Evolutionary conservation across 2,797 vertebrate species (phyloP).

Genomic region (Scleropages formosus): DNA sequence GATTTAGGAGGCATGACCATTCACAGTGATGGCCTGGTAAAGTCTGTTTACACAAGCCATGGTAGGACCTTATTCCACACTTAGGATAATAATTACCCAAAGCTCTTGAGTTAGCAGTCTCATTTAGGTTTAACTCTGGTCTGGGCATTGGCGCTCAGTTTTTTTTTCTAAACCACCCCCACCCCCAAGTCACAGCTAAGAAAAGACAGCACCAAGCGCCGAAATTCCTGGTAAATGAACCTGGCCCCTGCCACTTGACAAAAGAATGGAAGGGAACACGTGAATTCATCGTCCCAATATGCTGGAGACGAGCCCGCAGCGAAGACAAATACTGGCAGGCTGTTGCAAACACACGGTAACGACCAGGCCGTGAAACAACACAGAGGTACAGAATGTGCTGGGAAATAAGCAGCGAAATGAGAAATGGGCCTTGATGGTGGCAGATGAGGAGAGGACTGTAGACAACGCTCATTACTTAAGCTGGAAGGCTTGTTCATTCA

Average conservation of each 20-base stretch:
- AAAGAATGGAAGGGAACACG: background rate
- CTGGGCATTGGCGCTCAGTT: conserved; percentile 35
- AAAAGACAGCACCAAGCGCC: conserved; percentile 35
- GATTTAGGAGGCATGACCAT: conserved; percentile 43
- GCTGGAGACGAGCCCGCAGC: background rate
- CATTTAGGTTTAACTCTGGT: conserved; percentile 43
- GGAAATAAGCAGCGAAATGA: background rate
- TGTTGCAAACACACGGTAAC: conserved; percentile 12
- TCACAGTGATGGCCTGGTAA: conserved; percentile 29
- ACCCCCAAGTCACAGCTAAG: conserved; percentile 33
- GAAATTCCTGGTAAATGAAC: conserved; percentile 31
- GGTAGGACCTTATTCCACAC: conserved; percentile 42
- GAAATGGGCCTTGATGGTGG: too few relatives aligned
- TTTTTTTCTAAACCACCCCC: conserved; percentile 41
- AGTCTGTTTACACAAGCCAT: conserved; percentile 52
- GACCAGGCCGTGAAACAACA: conserved; percentile 1
- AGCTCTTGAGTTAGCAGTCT: conserved; percentile 45
- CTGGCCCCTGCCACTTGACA: background rate
- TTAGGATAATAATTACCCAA: conserved; percentile 49
- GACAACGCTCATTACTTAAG: too few relatives aligned
- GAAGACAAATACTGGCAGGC: background rate
- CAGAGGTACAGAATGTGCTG: conserved; percentile 2
- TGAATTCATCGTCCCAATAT: conserved; percentile 15
- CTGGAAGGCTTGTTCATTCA: too few relatives aligned
- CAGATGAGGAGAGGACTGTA: too few relatives aligned